Percentiles rank a stretch among this genome's conserved stretches.
Conservation (phyloP, 1,140 invertebrate genomes). For the Drosophila eugracilis region DNA sequence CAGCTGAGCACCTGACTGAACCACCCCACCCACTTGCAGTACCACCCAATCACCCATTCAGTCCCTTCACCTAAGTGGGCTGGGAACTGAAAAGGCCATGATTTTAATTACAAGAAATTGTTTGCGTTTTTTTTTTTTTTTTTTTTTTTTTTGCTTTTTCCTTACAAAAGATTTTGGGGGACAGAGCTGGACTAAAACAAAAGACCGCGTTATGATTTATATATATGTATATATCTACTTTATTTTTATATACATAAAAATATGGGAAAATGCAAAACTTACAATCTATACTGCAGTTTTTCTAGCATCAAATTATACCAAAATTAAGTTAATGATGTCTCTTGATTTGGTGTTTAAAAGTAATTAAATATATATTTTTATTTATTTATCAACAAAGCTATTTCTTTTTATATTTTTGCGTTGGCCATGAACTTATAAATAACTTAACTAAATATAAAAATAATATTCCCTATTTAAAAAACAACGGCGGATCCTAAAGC, state of each 20-base stretch:
- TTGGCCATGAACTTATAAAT: no score
- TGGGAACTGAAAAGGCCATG: conserved; percentile 71
- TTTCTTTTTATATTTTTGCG: no score
- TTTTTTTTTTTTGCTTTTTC: conserved; percentile 45
- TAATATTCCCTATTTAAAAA: no score
- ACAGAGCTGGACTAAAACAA: conserved; percentile 40
- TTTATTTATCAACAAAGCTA: no score
- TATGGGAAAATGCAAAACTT: not conserved
- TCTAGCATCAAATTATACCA: not conserved
- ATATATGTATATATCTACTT: not conserved
- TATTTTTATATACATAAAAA: not conserved
- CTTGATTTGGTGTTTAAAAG: no score
- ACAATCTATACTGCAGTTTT: not conserved
- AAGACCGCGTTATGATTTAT: conserved; percentile 34
- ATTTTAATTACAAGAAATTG: conserved; percentile 83
- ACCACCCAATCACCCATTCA: not conserved
- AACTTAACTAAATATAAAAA: no score
- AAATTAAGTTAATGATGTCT: no score
- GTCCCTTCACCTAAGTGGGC: conserved; percentile 41
- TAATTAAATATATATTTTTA: no score
- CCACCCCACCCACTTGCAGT: conserved; percentile 15
- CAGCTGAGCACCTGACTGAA: conserved; percentile 79
- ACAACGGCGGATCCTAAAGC: no score
- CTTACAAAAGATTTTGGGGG: conserved; percentile 39
- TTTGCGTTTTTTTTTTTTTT: conserved; percentile 61